phyloP scores from a whole-genome alignment of 2,888 invertebrate species.

The Rhamnusium bicolor region DNA sequence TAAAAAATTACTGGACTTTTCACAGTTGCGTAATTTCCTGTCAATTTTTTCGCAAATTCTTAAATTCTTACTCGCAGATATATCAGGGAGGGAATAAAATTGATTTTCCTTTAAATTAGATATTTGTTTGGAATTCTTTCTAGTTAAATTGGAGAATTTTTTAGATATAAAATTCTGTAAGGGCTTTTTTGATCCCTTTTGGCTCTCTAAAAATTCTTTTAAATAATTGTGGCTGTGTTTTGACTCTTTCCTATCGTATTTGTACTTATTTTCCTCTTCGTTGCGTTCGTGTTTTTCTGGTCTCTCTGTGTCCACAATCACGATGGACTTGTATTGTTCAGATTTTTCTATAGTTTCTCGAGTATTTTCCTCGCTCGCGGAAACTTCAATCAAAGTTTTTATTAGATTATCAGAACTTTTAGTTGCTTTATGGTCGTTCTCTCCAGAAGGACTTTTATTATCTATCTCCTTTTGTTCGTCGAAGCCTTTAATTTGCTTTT shows the following conservation, averaged over 20 bases:
- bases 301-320: slow-evolving; percentile 58
- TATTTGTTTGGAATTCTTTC: slow-evolving; percentile 55
- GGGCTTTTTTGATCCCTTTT: slow-evolving; percentile 68
- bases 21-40: slow-evolving; percentile 76
- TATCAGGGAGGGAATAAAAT: slow-evolving; percentile 82
- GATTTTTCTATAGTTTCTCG: slow-evolving; percentile 13
- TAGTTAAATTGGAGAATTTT: slow-evolving; percentile 65
- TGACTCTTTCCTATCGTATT: slow-evolving; percentile 56
- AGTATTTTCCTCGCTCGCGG: slow-evolving; percentile 45
- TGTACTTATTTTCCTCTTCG: slow-evolving; percentile 38
- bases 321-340: slow-evolving; percentile 66
- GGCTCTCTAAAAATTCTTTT: slow-evolving; percentile 68
- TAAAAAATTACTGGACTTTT: slow-evolving; percentile 55
- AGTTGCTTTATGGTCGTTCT: slow-evolving; percentile 23
- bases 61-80: slow-evolving; percentile 80
- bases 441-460: background rate
- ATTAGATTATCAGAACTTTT: slow-evolving; percentile 48
- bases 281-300: slow-evolving; percentile 45
- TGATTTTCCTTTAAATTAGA: slow-evolving; percentile 77
- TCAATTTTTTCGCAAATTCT: slow-evolving; percentile 82
- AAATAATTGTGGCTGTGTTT: slow-evolving; percentile 69
- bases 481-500: background rate
- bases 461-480: background rate
- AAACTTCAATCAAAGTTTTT: slow-evolving; percentile 59
- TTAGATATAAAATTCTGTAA: slow-evolving; percentile 69